Evolutionary conservation across 2,797 vertebrate species (phyloP).

Genomic region (Scleropages formosus): DNA sequence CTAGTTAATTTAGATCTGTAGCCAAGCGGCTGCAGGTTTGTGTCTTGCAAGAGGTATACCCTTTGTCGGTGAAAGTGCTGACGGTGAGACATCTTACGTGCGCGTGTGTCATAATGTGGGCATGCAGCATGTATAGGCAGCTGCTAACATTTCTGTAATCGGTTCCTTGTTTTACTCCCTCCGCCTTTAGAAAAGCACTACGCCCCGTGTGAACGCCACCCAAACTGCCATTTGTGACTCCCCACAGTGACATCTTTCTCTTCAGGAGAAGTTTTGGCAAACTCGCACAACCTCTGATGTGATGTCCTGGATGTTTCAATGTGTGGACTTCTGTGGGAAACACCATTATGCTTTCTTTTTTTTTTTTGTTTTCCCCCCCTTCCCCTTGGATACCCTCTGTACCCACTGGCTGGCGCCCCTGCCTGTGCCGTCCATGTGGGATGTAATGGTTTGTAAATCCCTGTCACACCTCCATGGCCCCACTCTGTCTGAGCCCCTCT

Average conservation of each 20-base stretch:
- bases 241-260: slow-evolving; percentile 42
- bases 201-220: slow-evolving; percentile 45
- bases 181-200: slow-evolving; percentile 40
- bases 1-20: background rate
- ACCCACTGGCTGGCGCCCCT: background rate
- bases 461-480: slow-evolving; percentile 19
- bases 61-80: too few species aligned
- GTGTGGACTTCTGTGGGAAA: slow-evolving; percentile 16
- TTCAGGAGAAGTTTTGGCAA: slow-evolving; percentile 49
- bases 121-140: background rate
- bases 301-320: slow-evolving; percentile 13
- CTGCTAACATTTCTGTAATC: background rate
- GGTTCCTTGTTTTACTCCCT: too few species aligned
- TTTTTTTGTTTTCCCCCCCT: too few species aligned
- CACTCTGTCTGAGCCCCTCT: slow-evolving; percentile 12
- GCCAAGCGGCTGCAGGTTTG: background rate
- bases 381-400: background rate
- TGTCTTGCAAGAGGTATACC: background rate
- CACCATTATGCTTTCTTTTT: background rate
- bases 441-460: slow-evolving; percentile 19
- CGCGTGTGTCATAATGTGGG: background rate
- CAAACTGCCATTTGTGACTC: slow-evolving; percentile 45
- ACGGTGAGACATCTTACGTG: background rate
- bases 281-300: slow-evolving; percentile 39
- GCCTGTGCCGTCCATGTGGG: background rate